phyloP scores from a whole-genome alignment of 35 echinoderm and acorn worm species.

The Anneissia japonica region DNA sequence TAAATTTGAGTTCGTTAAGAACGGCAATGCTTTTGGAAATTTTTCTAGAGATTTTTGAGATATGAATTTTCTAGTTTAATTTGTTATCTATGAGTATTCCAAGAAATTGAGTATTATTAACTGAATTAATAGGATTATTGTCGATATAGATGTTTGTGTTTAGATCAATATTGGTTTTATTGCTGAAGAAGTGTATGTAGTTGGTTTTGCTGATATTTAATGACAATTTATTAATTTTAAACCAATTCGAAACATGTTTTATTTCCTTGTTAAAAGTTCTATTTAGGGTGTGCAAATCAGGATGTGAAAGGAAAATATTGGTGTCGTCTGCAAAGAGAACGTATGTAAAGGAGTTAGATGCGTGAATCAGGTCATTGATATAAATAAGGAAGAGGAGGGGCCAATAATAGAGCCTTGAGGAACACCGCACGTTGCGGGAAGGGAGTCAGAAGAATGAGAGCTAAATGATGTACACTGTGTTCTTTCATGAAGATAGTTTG shows the following conservation, averaged over 20 bases:
- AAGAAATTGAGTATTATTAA: neutral
- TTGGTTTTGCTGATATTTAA: neutral
- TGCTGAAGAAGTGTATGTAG: neutral
- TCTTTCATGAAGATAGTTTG: slow-evolving; percentile 5
- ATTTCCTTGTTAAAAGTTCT: neutral
- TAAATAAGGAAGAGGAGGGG: slow-evolving; percentile 13
- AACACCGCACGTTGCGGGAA: neutral
- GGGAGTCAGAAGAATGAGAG: neutral
- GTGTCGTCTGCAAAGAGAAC: neutral
- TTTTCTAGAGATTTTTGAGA: neutral
- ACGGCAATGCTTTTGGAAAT: neutral
- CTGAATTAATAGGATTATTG: neutral
- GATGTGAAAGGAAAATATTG: neutral
- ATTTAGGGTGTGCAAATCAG: neutral
- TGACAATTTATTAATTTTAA: neutral
- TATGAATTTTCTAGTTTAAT: neutral
- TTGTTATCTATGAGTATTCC: neutral
- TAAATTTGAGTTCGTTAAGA: neutral
- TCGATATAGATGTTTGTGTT: neutral
- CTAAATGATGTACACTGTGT: neutral
- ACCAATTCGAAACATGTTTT: neutral
- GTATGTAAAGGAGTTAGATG: too few relatives aligned
- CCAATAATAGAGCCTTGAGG: slow-evolving; percentile 20
- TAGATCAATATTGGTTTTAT: neutral
- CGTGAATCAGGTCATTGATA: too few relatives aligned